Conservation (phyloP, 1,140 invertebrate genomes). For the Drosophila suzukii region DNA sequence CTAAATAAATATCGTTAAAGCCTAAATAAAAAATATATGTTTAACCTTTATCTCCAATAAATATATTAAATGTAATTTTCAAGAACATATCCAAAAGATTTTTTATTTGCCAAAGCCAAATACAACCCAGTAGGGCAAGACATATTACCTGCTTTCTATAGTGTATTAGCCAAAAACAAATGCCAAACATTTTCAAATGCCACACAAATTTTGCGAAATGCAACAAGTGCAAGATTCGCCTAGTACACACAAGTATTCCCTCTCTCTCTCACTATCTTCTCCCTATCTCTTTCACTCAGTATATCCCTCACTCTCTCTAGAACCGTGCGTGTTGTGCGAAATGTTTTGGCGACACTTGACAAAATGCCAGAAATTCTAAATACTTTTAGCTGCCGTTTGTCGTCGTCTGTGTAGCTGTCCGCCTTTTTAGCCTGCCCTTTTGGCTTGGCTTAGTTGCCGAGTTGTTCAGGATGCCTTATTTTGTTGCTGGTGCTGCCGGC, state of each 20-base stretch:
- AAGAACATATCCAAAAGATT: not conserved
- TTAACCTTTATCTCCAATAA: too few relatives aligned
- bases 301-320: not conserved
- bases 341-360: slow-evolving; percentile 83
- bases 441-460: slow-evolving; percentile 52
- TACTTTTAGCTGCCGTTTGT: slow-evolving; percentile 76
- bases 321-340: slow-evolving; percentile 67
- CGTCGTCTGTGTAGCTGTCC: slow-evolving; percentile 58
- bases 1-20: too few relatives aligned
- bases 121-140: too few relatives aligned
- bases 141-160: not conserved
- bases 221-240: slow-evolving; percentile 69
- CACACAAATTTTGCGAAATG: slow-evolving; percentile 56
- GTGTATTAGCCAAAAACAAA: slow-evolving; percentile 36
- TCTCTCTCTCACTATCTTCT: not conserved
- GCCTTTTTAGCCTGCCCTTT: slow-evolving; percentile 49
- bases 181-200: slow-evolving; percentile 73
- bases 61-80: too few relatives aligned
- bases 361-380: slow-evolving; percentile 84
- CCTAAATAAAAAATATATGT: not conserved
- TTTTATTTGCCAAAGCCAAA: too few relatives aligned
- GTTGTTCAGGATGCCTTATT: slow-evolving; percentile 29
- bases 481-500: slow-evolving; percentile 9
- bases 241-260: slow-evolving; percentile 10
- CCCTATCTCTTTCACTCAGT: not conserved